These are phyloP conservation scores for Chymomyza costata DNA, from an alignment of 1,140 invertebrate species.

Conservation along the genomic window DNA sequence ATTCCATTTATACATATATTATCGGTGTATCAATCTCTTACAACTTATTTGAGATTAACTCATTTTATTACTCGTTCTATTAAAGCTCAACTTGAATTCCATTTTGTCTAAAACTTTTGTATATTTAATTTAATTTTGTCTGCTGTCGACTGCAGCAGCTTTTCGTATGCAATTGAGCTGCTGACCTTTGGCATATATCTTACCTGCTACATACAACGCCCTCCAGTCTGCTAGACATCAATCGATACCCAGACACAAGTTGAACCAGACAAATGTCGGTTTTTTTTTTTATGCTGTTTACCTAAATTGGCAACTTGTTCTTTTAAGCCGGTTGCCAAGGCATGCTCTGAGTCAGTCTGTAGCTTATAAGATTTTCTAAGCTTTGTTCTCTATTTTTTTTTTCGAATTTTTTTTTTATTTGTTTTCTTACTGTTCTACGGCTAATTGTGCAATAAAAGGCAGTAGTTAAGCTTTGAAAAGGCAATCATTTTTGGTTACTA, in stretches of 20 bases:
- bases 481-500: neutral
- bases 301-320: constrained; percentile 27
- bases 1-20: too few relatives aligned
- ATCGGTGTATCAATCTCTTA: too few relatives aligned
- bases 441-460: constrained; percentile 53
- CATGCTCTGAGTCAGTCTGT: constrained; percentile 4
- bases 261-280: too few relatives aligned
- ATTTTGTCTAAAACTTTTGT: too few relatives aligned
- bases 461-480: constrained; percentile 19
- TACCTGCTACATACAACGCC: constrained; percentile 28
- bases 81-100: too few relatives aligned
- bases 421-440: constrained; percentile 17
- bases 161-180: constrained; percentile 44
- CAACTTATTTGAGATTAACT: too few relatives aligned
- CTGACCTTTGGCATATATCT: constrained; percentile 63
- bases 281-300: constrained; percentile 2
- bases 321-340: constrained; percentile 4
- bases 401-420: constrained; percentile 3
- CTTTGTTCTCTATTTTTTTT: constrained; percentile 9
- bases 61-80: too few relatives aligned
- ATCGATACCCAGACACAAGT: too few relatives aligned
- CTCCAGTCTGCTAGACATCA: constrained; percentile 16
- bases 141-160: constrained; percentile 30
- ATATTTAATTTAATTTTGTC: too few relatives aligned
- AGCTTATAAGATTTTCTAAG: constrained; percentile 4